These are phyloP conservation scores for Cataglyphis rosenhaueri DNA, from an alignment of 2,888 invertebrate genomes.

Conservation along the genomic window DNA sequence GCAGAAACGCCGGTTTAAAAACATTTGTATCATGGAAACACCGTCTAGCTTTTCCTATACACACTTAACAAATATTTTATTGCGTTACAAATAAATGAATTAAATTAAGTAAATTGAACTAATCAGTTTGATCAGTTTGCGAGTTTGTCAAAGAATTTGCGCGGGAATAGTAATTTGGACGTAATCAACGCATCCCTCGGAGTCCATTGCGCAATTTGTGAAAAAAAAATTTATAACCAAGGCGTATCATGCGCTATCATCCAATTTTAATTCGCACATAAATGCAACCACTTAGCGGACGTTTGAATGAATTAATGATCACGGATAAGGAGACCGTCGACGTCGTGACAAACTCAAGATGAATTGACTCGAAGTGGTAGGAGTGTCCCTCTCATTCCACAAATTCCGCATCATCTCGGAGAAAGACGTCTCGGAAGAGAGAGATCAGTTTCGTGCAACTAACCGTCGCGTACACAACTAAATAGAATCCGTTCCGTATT, in stretches of 20 bases:
- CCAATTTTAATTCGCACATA: conserved; percentile 19
- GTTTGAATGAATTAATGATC: conserved; percentile 16
- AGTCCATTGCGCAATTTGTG: neutral
- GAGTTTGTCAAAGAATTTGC: neutral
- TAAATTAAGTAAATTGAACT: neutral
- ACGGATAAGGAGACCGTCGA: neutral
- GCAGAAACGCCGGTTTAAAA: neutral
- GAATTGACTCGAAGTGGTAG: conserved; percentile 57
- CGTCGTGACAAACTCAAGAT: neutral
- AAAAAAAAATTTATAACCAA: neutral
- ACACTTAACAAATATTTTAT: neutral
- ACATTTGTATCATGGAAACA: neutral
- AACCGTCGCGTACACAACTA: conserved; percentile 32
- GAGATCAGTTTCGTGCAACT: conserved; percentile 62
- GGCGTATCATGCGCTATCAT: neutral
- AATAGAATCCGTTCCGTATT: neutral
- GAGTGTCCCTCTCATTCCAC: conserved; percentile 46
- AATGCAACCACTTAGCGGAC: conserved; percentile 6
- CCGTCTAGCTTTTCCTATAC: neutral
- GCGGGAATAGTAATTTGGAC: neutral
- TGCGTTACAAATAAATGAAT: neutral
- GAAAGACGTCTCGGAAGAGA: conserved; percentile 30
- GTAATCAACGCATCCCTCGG: neutral
- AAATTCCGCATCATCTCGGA: conserved; percentile 26
- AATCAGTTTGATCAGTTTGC: neutral